Conservation (phyloP, 2,797 vertebrate genomes). For the Microhierax caerulescens region DNA sequence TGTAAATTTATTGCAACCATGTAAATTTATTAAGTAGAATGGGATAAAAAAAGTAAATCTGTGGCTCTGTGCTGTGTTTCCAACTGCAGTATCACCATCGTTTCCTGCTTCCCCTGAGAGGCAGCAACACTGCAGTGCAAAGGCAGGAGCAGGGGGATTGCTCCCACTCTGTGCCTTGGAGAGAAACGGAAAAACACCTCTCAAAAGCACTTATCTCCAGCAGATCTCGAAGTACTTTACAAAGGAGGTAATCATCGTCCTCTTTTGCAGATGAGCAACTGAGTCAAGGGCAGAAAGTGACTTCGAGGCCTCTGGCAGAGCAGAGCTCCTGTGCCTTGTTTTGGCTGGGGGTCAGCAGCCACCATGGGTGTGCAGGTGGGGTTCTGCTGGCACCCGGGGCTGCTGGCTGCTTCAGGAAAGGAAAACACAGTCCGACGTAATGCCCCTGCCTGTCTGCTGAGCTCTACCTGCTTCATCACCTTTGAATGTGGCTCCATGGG, state of each 20-base stretch:
- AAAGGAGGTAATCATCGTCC: not conserved
- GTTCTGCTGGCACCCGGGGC: not conserved
- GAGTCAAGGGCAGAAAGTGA: not conserved
- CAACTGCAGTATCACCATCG: not conserved
- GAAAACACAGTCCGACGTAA: not conserved
- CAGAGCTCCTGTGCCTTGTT: not conserved
- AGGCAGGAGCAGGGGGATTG: not conserved
- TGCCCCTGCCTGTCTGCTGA: not conserved
- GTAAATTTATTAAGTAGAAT: not conserved
- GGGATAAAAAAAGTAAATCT: not conserved
- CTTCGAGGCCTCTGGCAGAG: not conserved
- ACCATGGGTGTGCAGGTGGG: not conserved
- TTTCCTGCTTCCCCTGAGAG: not conserved
- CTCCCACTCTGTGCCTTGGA: not conserved
- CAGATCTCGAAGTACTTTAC: not conserved
- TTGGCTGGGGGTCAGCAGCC: not conserved
- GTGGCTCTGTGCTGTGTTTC: not conserved
- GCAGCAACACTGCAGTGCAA: not conserved
- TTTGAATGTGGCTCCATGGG: not conserved
- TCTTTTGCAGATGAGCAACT: not conserved
- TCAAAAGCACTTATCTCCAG: constrained; percentile 2
- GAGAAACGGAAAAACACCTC: not conserved
- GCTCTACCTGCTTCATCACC: not conserved
- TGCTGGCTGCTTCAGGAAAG: not conserved
- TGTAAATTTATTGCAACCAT: not conserved